Evolutionary conservation across 1,140 invertebrate species (phyloP).

Genomic region (Medauroidea extradentata): DNA sequence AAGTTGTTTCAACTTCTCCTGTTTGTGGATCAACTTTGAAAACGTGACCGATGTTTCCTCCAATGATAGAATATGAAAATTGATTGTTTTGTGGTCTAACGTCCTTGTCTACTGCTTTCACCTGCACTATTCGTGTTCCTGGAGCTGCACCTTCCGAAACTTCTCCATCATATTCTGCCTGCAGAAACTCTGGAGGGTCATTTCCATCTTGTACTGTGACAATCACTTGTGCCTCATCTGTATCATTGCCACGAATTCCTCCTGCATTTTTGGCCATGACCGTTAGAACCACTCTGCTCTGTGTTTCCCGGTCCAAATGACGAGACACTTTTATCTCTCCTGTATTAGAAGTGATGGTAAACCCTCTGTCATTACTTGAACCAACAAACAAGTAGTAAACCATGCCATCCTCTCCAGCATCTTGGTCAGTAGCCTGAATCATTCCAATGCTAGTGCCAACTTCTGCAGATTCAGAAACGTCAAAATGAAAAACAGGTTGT

Average conservation of each 20-base stretch:
- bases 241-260: conserved; percentile 89
- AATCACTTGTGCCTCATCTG: conserved; percentile 89
- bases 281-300: conserved; percentile 82
- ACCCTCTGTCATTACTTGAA: conserved; percentile 87
- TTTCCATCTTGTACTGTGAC: conserved; percentile 93
- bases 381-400: conserved; percentile 91
- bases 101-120: conserved; percentile 88
- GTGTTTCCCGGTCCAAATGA: conserved; percentile 83
- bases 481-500: conserved; percentile 87
- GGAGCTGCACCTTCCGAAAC: conserved; percentile 71
- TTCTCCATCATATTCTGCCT: conserved; percentile 65
- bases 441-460: conserved; percentile 81
- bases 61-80: conserved; percentile 86
- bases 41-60: conserved; percentile 72
- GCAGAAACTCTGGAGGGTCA: conserved; percentile 87
- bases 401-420: conserved; percentile 85
- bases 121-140: conserved; percentile 70
- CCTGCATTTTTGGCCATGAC: conserved; percentile 93
- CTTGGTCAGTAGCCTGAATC: conserved; percentile 86
- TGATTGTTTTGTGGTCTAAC: conserved; percentile 86
- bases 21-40: conserved; percentile 87
- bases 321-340: conserved; percentile 80
- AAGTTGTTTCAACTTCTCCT: conserved; percentile 74
- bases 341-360: conserved; percentile 78
- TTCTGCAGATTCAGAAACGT: conserved; percentile 87